Evolutionary conservation across 2,888 invertebrate species (phyloP).

Genomic region (Bhutanitis thaidina): DNA sequence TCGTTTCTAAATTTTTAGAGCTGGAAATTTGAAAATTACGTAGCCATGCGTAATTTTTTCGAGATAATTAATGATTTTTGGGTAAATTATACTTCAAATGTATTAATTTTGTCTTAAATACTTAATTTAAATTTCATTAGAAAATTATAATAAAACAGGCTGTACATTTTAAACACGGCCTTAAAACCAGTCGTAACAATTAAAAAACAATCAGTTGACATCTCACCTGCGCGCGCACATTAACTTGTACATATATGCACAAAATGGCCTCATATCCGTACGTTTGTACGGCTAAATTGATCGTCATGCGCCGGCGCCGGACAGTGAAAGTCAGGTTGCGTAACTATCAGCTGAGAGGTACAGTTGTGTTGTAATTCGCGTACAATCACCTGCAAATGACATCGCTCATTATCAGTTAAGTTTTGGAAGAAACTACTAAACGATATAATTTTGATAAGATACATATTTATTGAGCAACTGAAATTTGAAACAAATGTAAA

Average conservation of each 20-base stretch:
- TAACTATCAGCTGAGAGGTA: constrained; percentile 41
- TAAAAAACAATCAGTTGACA: constrained; percentile 19
- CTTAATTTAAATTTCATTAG: too few relatives aligned
- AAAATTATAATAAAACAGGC: not conserved
- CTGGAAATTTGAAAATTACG: too few relatives aligned
- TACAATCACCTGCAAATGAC: constrained; percentile 15
- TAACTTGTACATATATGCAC: constrained; percentile 14
- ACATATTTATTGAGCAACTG: too few relatives aligned
- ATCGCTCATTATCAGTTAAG: constrained; percentile 6
- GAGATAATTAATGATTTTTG: too few relatives aligned
- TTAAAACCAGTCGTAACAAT: constrained; percentile 9
- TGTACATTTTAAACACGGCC: not conserved
- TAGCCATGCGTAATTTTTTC: too few relatives aligned
- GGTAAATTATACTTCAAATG: too few relatives aligned
- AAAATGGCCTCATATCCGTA: constrained; percentile 13
- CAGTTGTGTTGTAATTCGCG: constrained; percentile 11
- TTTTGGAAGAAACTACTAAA: not conserved
- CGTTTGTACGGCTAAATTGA: constrained; percentile 19
- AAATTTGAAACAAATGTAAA: too few relatives aligned
- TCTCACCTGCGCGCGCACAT: constrained; percentile 11
- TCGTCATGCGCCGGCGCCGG: constrained; percentile 35
- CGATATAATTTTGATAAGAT: too few relatives aligned
- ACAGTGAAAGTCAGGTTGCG: constrained; percentile 44
- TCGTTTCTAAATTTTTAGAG: too few relatives aligned
- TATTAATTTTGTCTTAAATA: too few relatives aligned